Conservation (phyloP, 2,797 vertebrate species). For the Chelonia mydas region DNA sequence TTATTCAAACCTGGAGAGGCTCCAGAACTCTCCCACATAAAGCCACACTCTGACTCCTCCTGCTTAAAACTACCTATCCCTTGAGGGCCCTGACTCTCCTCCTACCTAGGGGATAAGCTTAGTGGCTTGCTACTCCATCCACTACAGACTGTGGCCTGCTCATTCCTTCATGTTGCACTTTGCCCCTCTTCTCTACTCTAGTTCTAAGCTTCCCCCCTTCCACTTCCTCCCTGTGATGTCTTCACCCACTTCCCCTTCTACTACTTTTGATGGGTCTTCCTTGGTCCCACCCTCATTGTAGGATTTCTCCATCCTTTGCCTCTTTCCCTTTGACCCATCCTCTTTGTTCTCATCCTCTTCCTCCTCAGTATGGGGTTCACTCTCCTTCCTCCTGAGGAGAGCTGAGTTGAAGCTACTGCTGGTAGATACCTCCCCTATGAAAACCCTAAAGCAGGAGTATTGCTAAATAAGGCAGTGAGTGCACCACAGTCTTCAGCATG, state of each 20-base stretch:
- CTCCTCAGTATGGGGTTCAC: rapidly evolving
- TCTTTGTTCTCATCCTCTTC: not conserved
- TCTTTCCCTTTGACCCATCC: not conserved
- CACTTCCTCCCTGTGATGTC: not conserved
- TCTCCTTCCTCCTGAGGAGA: not conserved
- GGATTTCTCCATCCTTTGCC: not conserved
- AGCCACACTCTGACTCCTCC: not conserved
- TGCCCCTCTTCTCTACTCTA: not conserved
- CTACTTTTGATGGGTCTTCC: not conserved
- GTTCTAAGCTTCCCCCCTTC: rapidly evolving
- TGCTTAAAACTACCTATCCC: not conserved
- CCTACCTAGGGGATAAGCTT: not conserved
- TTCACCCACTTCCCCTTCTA: not conserved
- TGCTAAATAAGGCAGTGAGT: no score
- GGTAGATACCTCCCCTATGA: not conserved
- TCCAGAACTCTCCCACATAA: not conserved
- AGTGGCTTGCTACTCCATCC: not conserved
- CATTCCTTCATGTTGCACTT: rapidly evolving
- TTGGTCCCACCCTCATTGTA: not conserved
- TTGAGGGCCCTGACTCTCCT: rapidly evolving
- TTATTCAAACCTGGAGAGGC: not conserved
- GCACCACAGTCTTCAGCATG: not conserved
- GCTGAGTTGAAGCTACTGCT: not conserved
- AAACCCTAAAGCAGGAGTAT: no score
- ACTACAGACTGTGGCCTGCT: not conserved